phyloP scores from a whole-genome alignment of 2,888 invertebrate genomes.

The Pterostichus niger region DNA sequence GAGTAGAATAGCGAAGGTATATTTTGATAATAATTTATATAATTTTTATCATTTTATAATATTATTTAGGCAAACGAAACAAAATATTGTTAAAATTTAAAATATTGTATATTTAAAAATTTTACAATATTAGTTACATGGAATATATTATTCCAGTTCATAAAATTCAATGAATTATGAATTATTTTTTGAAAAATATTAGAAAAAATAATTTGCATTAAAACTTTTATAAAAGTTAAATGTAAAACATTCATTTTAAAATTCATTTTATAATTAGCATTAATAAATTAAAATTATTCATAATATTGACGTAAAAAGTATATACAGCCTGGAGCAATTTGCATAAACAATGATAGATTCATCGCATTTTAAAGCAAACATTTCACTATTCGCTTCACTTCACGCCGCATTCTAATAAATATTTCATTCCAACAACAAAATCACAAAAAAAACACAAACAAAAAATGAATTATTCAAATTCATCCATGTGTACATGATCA shows the following conservation, averaged over 20 bases:
- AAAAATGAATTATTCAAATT: slow-evolving; percentile 54
- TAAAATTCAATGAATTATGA: neutral
- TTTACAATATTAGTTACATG: neutral
- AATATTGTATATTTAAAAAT: too few species aligned
- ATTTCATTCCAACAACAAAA: slow-evolving; percentile 24
- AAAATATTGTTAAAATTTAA: too few species aligned
- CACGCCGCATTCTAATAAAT: slow-evolving; percentile 48
- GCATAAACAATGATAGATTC: slow-evolving; percentile 54
- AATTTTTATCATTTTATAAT: too few species aligned
- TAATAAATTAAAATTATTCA: slow-evolving; percentile 44
- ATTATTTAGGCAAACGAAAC: too few species aligned
- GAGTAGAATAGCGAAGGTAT: too few species aligned
- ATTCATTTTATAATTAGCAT: slow-evolving; percentile 38
- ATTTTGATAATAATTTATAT: too few species aligned
- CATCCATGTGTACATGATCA: slow-evolving; percentile 52
- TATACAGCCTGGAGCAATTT: slow-evolving; percentile 13
- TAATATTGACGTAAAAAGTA: slow-evolving; percentile 17
- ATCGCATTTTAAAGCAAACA: slow-evolving; percentile 44
- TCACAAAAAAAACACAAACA: slow-evolving; percentile 33
- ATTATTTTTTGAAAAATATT: neutral
- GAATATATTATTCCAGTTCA: slow-evolving; percentile 3
- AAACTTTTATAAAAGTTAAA: slow-evolving; percentile 4
- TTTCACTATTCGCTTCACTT: slow-evolving; percentile 34
- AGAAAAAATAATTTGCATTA: slow-evolving; percentile 1
- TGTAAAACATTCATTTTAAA: slow-evolving; percentile 3